phyloP scores from a whole-genome alignment of 2,797 vertebrate genomes.

The Myoxocephalus aenaeus region DNA sequence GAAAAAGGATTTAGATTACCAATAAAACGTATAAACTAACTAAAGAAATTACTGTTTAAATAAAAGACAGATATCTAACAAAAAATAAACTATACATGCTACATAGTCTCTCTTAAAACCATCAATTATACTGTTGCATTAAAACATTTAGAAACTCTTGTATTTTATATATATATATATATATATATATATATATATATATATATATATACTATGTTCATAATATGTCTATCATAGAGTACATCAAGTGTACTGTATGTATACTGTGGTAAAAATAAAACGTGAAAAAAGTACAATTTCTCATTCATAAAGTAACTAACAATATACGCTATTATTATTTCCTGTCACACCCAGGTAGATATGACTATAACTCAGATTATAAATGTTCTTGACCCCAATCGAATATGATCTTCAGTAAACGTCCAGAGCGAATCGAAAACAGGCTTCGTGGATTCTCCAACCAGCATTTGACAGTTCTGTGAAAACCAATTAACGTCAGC shows the following conservation, averaged over 20 bases:
- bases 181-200: background rate
- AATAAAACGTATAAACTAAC: background rate
- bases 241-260: background rate
- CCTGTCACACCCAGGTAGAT: background rate
- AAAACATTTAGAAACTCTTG: background rate
- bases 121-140: background rate
- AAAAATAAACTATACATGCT: background rate
- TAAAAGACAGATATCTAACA: background rate
- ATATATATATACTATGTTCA: background rate
- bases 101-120: background rate
- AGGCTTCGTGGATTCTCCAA: conserved; percentile 46
- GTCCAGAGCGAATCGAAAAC: conserved; percentile 61
- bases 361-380: background rate
- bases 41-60: background rate
- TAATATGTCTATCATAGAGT: background rate
- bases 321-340: background rate
- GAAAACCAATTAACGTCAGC: conserved; percentile 62
- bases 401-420: conserved; percentile 51
- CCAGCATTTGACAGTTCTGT: conserved; percentile 51
- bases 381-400: conserved; percentile 15
- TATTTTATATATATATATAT: background rate
- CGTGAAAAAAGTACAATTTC: background rate
- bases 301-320: background rate
- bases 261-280: background rate
- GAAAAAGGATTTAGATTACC: background rate